phyloP scores from a whole-genome alignment of 2,113 vertebrate genomes.

The Neotoma lepida region DNA sequence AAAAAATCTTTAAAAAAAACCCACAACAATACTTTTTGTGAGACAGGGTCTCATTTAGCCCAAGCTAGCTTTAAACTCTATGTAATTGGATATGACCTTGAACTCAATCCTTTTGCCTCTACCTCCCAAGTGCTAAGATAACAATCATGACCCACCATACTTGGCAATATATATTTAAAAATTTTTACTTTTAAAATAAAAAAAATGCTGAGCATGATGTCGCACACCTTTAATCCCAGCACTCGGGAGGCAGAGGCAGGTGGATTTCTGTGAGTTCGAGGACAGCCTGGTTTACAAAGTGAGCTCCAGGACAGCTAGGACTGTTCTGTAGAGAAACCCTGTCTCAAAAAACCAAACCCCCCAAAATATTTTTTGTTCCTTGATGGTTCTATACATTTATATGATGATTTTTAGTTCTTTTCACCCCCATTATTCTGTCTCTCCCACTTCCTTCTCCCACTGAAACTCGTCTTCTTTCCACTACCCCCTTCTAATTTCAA shows the following conservation, averaged over 20 bases:
- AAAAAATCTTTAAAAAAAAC: background rate
- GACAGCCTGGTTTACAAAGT: background rate
- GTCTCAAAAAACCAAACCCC: background rate
- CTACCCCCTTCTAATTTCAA: background rate
- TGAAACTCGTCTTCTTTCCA: background rate
- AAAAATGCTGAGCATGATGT: background rate
- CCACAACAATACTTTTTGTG: background rate
- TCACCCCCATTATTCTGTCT: background rate
- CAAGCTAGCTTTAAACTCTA: background rate
- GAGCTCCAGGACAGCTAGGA: background rate
- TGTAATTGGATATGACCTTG: background rate
- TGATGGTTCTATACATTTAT: background rate
- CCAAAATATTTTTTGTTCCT: background rate
- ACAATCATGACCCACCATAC: background rate
- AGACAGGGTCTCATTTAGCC: background rate
- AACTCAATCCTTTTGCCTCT: background rate
- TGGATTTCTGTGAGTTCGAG: background rate
- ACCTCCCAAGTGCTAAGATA: background rate
- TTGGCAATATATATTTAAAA: background rate
- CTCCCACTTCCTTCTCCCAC: background rate
- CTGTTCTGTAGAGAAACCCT: background rate
- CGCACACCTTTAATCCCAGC: background rate
- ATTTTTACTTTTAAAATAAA: conserved; percentile 15
- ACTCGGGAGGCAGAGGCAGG: background rate
- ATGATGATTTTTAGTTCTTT: background rate